Evolutionary conservation across 2,113 vertebrate species (phyloP), one percentile per base, ranked within the genome.

Genomic region (Odocoileus virginianus): DNA sequence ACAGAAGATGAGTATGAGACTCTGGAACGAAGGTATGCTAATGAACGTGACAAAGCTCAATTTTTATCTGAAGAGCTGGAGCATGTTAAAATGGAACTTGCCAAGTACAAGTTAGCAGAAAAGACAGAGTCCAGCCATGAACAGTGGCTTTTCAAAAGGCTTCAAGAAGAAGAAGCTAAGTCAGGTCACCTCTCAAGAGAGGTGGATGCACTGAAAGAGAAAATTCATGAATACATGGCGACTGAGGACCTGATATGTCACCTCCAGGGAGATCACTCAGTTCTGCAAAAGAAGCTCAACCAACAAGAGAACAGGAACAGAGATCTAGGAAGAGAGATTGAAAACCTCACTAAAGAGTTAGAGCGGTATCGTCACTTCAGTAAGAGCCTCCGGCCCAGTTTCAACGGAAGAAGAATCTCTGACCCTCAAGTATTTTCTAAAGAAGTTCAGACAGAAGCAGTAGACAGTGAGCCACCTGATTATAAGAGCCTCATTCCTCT

Each of bases 291-390:
- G 95, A 99, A 99, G 97, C 99, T 99, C 76, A 99, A 99, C 87
- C 99, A 99, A 97, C 99, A 99, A 98, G 99, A 99, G 98, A 99
- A 99, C 91, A 99, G 99, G 90, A 99, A 99, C 98, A 99, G 99
- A 97, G 99, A 99, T 86, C 98, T 99, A 92, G 99, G 99, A 92
- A 99, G 99, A 98, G 99, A 99, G 98, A 99, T 99, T 98, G 99
- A 99, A 98, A 99, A 98, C 25, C 99, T 99, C 93, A 99, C 98
- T 0, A 99, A 99, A 95, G 99, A 99, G 97, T 96, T 99, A n/a
- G 99, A 99, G 95, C 98, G 99, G 96, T 99, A 99, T 97, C 98
- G 99, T 16, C 99, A 99, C 91, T 99, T 99, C 95, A 99, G 99
- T 98, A 99, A 99, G 98, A 99, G 99, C 61, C 98, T 99, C 23